Evolutionary conservation across 2,797 vertebrate species (phyloP).

Genomic region (Onychomys leucogaster): DNA sequence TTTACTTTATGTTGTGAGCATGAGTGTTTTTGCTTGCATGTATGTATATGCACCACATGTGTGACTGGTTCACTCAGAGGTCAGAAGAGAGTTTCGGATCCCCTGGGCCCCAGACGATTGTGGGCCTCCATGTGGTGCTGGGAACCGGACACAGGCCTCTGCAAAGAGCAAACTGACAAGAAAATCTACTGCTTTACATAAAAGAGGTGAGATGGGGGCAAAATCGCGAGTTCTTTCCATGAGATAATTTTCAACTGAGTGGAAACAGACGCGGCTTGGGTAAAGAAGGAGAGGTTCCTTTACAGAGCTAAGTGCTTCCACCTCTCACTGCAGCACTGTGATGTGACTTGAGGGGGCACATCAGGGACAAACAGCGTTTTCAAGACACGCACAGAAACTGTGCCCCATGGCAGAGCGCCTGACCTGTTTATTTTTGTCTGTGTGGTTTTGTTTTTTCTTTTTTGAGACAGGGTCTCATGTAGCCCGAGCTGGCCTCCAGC

Average conservation of each 20-base stretch:
- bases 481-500: not conserved
- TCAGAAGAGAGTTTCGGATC: not conserved
- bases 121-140: not conserved
- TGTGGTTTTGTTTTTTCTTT: too few relatives aligned
- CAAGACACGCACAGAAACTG: not conserved
- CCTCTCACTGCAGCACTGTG: not conserved
- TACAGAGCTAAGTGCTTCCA: not conserved
- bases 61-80: not conserved
- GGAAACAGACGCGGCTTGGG: not conserved
- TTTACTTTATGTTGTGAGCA: not conserved
- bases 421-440: not conserved
- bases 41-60: not conserved
- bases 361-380: not conserved
- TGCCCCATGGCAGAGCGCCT: not conserved
- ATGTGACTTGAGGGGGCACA: not conserved
- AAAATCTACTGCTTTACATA: conserved; percentile 11
- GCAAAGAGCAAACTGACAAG: not conserved
- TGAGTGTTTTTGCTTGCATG: not conserved
- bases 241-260: conserved; percentile 10
- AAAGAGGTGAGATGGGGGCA: not conserved
- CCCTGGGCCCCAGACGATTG: not conserved
- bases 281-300: conserved; percentile 8
- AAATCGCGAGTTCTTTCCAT: not conserved
- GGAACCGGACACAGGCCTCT: not conserved
- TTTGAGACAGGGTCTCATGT: not conserved